Base-by-base conservation (phyloP, 2,113 vertebrate genomes). In the Thamnaconus septentrionalis region DNA sequence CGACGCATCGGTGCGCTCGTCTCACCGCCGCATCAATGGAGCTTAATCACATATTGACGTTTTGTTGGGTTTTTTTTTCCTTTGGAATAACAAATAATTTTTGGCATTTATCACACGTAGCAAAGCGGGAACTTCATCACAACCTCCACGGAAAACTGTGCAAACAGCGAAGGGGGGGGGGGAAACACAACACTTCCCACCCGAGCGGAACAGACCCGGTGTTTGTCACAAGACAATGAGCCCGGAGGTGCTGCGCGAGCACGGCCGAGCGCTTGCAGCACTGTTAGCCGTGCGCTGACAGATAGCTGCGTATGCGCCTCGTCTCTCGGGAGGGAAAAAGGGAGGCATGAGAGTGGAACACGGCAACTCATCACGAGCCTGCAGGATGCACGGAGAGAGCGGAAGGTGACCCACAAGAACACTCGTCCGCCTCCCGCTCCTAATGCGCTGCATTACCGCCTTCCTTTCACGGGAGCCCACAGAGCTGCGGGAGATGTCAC, bases 211-310 rank as follows among this genome's bases (percentile, higher is more conserved):
- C 69, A 64, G 63, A 82, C 74, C 53, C 60, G 12, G 57, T 56
- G 69, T 74, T 82, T 76, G 78, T 79, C 68, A 76, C 62, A 59
- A 47, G 61, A 69, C 63, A 72, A 63, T 46, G 71, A 73, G 66
- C 66, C 52, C 42, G 50, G 57, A 66, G 54, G 57, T 55, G 7
- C 52, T 48, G 79, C 56, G 55, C 54, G 41, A 53, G 64, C 48
- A 76, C 53, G 61, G 75, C 73, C 54, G 6, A 56, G 76, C 66
- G 58, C 18, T 4, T 60, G 68, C 63, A 75, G 68, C 69, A 66
- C 66, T 72, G 78, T 74, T 66, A 66, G 62, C 56, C 69, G 73
- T 76, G 56, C 80, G 64, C 73, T 77, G 82, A 83, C 79, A 85
- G 70, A 83, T 71, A 70, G 70, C 65, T 63, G 55, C 46, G 45